Evolutionary conservation across 2,797 vertebrate genomes (phyloP).

Genomic region (Acomys russatus): DNA sequence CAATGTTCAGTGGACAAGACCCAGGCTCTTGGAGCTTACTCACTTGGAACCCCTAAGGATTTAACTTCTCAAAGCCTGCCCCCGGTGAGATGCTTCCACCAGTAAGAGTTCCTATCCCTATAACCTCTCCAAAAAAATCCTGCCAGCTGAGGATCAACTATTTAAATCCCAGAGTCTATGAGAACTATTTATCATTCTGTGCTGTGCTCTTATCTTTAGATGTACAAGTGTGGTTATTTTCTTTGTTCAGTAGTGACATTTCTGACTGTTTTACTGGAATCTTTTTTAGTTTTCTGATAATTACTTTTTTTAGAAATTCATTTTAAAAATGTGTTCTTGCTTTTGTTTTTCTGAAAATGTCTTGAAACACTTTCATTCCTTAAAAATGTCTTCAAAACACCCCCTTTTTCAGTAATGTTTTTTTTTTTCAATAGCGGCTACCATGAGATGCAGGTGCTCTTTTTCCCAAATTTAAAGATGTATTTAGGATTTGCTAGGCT

Average conservation of each 20-base stretch:
- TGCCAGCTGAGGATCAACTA: background rate
- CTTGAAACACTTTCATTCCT: conserved; percentile 29
- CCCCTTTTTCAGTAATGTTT: background rate
- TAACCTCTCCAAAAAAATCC: background rate
- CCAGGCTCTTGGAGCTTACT: too few relatives aligned
- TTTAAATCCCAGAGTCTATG: background rate
- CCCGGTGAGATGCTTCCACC: too few relatives aligned
- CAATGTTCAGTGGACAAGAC: background rate
- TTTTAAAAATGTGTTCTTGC: background rate
- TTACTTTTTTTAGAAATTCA: background rate
- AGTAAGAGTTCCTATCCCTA: background rate
- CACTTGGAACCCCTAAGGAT: background rate
- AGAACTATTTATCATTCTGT: background rate
- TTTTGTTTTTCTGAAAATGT: conserved; percentile 15
- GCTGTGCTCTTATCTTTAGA: conserved; percentile 7
- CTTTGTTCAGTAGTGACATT: background rate
- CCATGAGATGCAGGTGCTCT: background rate
- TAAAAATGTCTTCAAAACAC: background rate
- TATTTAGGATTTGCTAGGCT: background rate
- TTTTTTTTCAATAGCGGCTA: background rate
- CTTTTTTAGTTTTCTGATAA: background rate
- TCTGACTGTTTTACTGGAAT: background rate
- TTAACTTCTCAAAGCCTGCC: background rate
- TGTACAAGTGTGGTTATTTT: background rate
- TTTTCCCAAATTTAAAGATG: background rate